phyloP scores from a whole-genome alignment of 37 sponge, comb jelly and placozoan species.

The Aphrocallistes beatrix region DNA sequence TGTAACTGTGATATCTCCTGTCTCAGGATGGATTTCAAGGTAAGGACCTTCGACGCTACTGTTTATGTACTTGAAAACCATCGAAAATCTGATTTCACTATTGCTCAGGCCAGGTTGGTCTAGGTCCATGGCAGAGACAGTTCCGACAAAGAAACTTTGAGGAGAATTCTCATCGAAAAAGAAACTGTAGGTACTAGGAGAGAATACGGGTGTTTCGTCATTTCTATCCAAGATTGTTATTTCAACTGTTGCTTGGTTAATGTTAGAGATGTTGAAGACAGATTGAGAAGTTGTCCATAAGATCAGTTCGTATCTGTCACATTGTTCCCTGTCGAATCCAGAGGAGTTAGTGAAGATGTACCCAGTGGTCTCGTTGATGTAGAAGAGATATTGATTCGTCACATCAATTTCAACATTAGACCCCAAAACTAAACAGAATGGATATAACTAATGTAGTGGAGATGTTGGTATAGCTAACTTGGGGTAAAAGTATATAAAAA shows the following conservation, averaged over 20 bases:
- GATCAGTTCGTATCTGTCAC: neutral
- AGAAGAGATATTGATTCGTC: constrained; percentile 5
- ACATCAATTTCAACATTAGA: too few relatives aligned
- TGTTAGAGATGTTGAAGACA: neutral
- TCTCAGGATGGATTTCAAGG: neutral
- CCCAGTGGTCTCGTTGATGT: constrained; percentile 29
- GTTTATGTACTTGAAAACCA: neutral
- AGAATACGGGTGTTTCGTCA: constrained; percentile 40
- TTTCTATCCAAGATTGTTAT: neutral
- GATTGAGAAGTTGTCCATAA: neutral
- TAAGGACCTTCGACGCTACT: neutral
- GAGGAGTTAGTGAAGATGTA: constrained; percentile 19
- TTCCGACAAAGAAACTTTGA: neutral
- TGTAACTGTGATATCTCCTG: neutral
- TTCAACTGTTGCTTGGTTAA: neutral
- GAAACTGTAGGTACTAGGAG: neutral
- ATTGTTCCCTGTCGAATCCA: constrained; percentile 5
- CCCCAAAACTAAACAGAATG: too few relatives aligned
- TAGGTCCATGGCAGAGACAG: neutral
- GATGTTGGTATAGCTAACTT: too few relatives aligned
- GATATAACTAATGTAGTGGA: too few relatives aligned
- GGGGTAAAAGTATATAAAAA: too few relatives aligned
- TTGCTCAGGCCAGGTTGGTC: neutral
- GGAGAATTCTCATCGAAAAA: neutral
- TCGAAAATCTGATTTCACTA: neutral